These are phyloP conservation scores for Trichomycterus rosablanca DNA, from an alignment of 2,113 vertebrate genomes.

Conservation along the genomic window DNA sequence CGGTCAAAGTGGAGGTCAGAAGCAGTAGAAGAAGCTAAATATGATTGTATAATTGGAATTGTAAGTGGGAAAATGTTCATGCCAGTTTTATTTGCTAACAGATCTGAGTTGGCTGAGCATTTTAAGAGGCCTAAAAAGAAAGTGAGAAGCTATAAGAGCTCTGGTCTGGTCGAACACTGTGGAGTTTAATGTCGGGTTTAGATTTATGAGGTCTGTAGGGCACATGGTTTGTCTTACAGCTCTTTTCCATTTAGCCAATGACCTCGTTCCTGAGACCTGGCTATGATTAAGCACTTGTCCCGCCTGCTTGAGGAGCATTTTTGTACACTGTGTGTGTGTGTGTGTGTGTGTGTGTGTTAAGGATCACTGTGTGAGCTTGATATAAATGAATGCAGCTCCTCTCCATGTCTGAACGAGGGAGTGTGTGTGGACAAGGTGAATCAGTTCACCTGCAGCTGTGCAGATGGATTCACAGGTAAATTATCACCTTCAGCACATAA, in stretches of 20 bases:
- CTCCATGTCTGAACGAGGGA: slow-evolving; percentile 84
- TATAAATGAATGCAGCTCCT: slow-evolving; percentile 85
- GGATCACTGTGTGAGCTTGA: slow-evolving; percentile 84
- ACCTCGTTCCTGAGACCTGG: slow-evolving; percentile 20
- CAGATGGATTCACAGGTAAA: slow-evolving; percentile 79
- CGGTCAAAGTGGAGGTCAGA: no score
- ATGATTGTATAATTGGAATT: no score
- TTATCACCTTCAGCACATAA: slow-evolving; percentile 7
- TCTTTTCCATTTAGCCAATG: slow-evolving; percentile 32
- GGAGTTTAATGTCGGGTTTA: slow-evolving; percentile 21
- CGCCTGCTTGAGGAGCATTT: slow-evolving; percentile 8
- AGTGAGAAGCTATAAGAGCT: slow-evolving; percentile 10
- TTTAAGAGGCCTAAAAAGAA: slow-evolving; percentile 12
- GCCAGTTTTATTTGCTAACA: slow-evolving; percentile 26
- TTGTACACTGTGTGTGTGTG: slow-evolving; percentile 20
- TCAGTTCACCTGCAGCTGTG: slow-evolving; percentile 78
- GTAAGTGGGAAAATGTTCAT: no score
- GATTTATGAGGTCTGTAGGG: slow-evolving; percentile 26
- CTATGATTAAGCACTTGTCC: slow-evolving; percentile 25
- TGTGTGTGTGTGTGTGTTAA: slow-evolving; percentile 46
- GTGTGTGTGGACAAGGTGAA: slow-evolving; percentile 80
- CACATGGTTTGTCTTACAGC: slow-evolving; percentile 27
- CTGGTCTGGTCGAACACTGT: neutral
- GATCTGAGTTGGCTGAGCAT: slow-evolving; percentile 12
- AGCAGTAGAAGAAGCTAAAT: no score